Conservation (phyloP, 2,113 vertebrate species). For the Ctenodactylus gundi region DNA sequence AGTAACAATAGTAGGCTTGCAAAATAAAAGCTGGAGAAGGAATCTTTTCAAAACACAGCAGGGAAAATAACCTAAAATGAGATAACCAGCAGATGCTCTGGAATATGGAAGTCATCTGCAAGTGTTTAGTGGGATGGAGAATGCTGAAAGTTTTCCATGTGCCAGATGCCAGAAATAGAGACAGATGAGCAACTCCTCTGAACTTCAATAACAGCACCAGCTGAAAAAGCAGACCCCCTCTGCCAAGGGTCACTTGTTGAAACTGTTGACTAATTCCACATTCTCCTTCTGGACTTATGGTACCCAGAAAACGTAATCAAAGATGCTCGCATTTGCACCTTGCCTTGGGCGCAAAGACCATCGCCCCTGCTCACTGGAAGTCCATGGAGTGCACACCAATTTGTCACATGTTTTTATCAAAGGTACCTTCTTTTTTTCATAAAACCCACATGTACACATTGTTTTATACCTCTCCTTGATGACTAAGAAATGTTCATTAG, state of each 20-base stretch:
- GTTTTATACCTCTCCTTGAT: slow-evolving; percentile 46
- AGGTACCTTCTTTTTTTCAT: slow-evolving; percentile 20
- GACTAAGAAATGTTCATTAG: slow-evolving; percentile 43
- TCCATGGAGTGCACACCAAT: not conserved
- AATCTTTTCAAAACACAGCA: slow-evolving; percentile 61
- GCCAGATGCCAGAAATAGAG: slow-evolving; percentile 81
- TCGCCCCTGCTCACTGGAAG: not conserved
- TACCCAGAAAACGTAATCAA: slow-evolving; percentile 53
- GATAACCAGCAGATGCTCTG: slow-evolving; percentile 79
- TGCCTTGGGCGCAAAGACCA: not conserved
- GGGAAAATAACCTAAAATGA: slow-evolving; percentile 72
- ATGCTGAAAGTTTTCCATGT: slow-evolving; percentile 76
- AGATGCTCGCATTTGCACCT: slow-evolving; percentile 41
- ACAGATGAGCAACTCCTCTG: slow-evolving; percentile 80
- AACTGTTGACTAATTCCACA: slow-evolving; percentile 77
- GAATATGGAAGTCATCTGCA: slow-evolving; percentile 81
- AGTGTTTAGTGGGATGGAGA: slow-evolving; percentile 76
- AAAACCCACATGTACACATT: not conserved
- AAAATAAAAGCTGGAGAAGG: slow-evolving; percentile 63
- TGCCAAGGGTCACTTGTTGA: slow-evolving; percentile 79
- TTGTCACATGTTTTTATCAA: slow-evolving; percentile 23
- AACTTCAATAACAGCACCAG: slow-evolving; percentile 78
- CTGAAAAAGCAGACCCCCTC: slow-evolving; percentile 83
- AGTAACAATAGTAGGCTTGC: slow-evolving; percentile 45
- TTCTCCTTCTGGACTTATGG: slow-evolving; percentile 58